Evolutionary conservation across 2,113 vertebrate genomes (phyloP).

Genomic region (Leucoraja erinaceus): DNA sequence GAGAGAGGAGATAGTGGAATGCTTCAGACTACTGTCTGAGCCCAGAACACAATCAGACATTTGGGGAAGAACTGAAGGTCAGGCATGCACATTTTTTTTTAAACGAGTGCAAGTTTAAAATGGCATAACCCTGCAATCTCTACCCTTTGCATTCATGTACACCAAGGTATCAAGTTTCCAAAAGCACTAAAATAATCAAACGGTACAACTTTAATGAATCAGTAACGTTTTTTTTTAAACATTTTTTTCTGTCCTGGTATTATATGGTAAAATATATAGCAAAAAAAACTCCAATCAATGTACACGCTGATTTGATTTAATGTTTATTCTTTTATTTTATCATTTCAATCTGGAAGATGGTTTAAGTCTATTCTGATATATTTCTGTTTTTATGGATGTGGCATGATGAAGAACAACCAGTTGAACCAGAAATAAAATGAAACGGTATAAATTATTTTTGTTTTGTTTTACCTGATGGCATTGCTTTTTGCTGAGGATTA

Average conservation of each 20-base stretch:
- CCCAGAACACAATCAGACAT: constrained; percentile 23
- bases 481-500: not conserved
- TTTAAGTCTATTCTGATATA: not conserved
- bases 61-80: constrained; percentile 30
- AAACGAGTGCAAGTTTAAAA: constrained; percentile 16
- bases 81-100: not conserved
- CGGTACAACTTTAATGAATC: not conserved
- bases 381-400: not conserved
- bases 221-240: not conserved
- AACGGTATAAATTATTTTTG: not conserved
- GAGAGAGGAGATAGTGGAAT: not conserved
- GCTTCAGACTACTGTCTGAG: constrained; percentile 12
- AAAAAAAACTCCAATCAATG: not conserved
- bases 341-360: not conserved
- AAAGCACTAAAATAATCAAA: not conserved
- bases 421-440: constrained; percentile 4
- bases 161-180: not conserved
- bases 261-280: not conserved
- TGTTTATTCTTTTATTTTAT: not conserved
- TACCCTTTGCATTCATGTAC: not conserved
- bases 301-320: not conserved
- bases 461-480: not conserved
- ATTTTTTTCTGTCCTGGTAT: not conserved
- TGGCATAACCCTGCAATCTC: not conserved
- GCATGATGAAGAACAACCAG: not conserved